Conservation (phyloP, 1,140 invertebrate species). For the Pseudoatta argentina region DNA sequence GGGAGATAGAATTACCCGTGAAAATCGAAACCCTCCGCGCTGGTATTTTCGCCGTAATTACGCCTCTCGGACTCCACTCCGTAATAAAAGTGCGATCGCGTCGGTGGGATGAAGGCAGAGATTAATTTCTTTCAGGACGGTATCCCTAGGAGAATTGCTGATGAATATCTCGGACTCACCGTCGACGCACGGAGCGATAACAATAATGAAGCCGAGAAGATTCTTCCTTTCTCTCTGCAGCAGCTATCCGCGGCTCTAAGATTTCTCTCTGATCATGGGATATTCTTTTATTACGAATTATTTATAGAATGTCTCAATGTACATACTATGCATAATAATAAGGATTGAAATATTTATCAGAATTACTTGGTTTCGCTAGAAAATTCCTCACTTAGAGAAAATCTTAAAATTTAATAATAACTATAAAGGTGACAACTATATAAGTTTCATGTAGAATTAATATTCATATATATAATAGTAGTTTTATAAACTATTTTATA, state of each 20-base stretch:
- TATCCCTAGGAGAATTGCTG: constrained; percentile 40
- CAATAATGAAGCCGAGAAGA: constrained; percentile 15
- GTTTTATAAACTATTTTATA: no score
- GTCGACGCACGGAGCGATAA: constrained; percentile 34
- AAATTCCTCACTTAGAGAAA: no score
- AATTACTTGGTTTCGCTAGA: not conserved
- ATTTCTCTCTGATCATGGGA: not conserved
- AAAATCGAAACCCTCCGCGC: constrained; percentile 7
- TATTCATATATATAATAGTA: no score
- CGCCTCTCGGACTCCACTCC: constrained; percentile 1
- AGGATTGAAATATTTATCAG: not conserved
- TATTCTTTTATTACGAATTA: constrained; percentile 12
- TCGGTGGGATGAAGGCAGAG: constrained; percentile 24
- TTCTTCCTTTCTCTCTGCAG: not conserved
- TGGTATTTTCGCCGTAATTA: constrained; percentile 59
- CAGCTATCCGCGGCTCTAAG: not conserved
- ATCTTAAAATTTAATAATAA: no score
- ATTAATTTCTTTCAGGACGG: constrained; percentile 52
- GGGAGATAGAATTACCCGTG: not conserved
- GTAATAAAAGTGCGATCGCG: constrained; percentile 50
- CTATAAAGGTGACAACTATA: no score
- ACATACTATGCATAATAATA: not conserved
- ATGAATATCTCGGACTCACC: constrained; percentile 40
- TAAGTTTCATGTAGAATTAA: no score
- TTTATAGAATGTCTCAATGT: no score